These are phyloP conservation scores for Haplochromis vanheusdeni DNA, from an alignment of 2,113 vertebrate genomes.

Conservation along the genomic window DNA sequence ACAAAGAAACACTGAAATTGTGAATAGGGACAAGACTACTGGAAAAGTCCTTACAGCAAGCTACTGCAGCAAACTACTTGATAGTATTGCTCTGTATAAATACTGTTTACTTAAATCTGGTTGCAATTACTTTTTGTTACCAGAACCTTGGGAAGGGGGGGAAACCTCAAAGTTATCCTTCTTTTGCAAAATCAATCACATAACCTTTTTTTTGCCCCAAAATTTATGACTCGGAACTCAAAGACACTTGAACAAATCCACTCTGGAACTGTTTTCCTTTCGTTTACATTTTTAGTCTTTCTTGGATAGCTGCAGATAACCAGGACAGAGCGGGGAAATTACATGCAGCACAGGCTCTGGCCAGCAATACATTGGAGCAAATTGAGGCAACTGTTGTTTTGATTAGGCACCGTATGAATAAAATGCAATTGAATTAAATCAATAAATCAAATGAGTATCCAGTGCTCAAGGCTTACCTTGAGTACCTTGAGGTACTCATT, in stretches of 20 bases:
- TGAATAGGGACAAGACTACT: conserved; percentile 40
- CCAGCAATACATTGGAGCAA: not conserved
- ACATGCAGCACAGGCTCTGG: not conserved
- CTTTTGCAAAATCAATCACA: not conserved
- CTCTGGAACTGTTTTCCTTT: not conserved
- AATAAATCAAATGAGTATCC: not conserved
- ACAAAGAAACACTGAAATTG: conserved; percentile 34
- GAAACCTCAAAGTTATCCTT: not conserved
- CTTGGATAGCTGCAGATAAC: not conserved
- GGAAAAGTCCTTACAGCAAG: conserved; percentile 56
- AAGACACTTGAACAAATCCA: not conserved
- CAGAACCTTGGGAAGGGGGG: not conserved
- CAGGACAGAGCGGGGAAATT: not conserved
- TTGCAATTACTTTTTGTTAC: not conserved
- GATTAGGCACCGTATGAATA: not conserved
- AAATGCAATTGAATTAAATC: not conserved
- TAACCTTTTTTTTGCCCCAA: not conserved
- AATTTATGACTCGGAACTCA: not conserved
- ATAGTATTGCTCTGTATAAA: not conserved
- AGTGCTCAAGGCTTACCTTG: not conserved
- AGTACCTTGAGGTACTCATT: not conserved
- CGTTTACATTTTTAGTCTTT: not conserved
- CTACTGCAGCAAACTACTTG: conserved; percentile 40
- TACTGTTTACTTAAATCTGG: not conserved
- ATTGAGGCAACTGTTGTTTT: not conserved